These are phyloP conservation scores for Lepidocyrtinus sp. DNA, from an alignment of 2,888 invertebrate genomes.

Conservation along the genomic window DNA sequence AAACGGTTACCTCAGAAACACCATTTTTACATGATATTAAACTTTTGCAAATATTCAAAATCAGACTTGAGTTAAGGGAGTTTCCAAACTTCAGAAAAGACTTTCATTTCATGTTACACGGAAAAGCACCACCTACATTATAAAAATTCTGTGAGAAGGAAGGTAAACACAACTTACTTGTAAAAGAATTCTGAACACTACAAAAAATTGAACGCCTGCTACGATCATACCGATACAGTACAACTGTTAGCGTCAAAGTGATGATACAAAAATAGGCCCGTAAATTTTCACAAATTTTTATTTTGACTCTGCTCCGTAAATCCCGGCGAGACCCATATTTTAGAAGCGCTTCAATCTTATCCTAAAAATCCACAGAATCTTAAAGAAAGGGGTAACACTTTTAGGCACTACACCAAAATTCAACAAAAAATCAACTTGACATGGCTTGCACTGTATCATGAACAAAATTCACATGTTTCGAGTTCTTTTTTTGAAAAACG, in stretches of 20 bases:
- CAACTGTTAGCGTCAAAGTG: constrained; percentile 46
- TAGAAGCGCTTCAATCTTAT: not conserved
- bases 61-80: no score
- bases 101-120: no score
- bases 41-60: no score
- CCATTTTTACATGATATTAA: no score
- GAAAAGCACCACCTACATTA: no score
- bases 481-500: constrained; percentile 36
- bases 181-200: no score
- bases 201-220: no score
- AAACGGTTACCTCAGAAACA: no score
- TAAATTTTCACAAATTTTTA: constrained; percentile 53
- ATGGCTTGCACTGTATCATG: constrained; percentile 1
- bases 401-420: not conserved
- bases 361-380: not conserved
- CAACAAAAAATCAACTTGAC: not conserved
- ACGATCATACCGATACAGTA: no score
- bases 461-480: constrained; percentile 35
- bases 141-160: not conserved
- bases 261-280: constrained; percentile 56
- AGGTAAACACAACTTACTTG: not conserved
- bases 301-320: constrained; percentile 56
- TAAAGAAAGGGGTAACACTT: not conserved
- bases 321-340: constrained; percentile 30
- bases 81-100: no score